Conservation (phyloP, 2,888 invertebrate genomes). For the Patella pellucida region DNA sequence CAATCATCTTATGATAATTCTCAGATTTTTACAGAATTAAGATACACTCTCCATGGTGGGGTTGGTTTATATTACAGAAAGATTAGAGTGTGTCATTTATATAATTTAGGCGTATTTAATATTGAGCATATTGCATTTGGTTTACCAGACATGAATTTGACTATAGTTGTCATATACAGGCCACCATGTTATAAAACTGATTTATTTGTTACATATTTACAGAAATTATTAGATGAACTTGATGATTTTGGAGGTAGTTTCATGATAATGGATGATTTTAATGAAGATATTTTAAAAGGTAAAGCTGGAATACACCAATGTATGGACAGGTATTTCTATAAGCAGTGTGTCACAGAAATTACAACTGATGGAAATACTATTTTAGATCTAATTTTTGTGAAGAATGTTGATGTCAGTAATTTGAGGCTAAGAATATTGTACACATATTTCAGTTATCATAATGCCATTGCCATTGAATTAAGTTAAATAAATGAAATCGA, state of each 20-base stretch:
- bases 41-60: slow-evolving; percentile 23
- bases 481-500: too few relatives aligned
- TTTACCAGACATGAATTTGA: slow-evolving; percentile 10
- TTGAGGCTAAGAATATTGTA: too few relatives aligned
- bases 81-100: background rate
- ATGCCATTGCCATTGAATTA: too few relatives aligned
- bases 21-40: background rate
- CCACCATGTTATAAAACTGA: slow-evolving; percentile 22
- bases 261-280: background rate
- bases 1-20: slow-evolving; percentile 10
- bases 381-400: too few relatives aligned
- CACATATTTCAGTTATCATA: too few relatives aligned
- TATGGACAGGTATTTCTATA: too few relatives aligned
- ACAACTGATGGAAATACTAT: too few relatives aligned
- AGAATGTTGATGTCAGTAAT: too few relatives aligned
- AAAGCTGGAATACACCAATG: too few relatives aligned
- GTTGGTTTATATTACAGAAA: slow-evolving; percentile 11
- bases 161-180: slow-evolving; percentile 20
- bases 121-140: slow-evolving; percentile 23
- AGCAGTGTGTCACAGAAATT: too few relatives aligned
- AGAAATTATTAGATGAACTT: slow-evolving; percentile 1
- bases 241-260: background rate
- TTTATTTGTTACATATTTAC: slow-evolving; percentile 15
- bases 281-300: too few relatives aligned
- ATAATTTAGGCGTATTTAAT: background rate